Evolutionary conservation across 2,113 vertebrate species (phyloP), one percentile per base, ranked within the genome.

Genomic region (Apaloderma vittatum): DNA sequence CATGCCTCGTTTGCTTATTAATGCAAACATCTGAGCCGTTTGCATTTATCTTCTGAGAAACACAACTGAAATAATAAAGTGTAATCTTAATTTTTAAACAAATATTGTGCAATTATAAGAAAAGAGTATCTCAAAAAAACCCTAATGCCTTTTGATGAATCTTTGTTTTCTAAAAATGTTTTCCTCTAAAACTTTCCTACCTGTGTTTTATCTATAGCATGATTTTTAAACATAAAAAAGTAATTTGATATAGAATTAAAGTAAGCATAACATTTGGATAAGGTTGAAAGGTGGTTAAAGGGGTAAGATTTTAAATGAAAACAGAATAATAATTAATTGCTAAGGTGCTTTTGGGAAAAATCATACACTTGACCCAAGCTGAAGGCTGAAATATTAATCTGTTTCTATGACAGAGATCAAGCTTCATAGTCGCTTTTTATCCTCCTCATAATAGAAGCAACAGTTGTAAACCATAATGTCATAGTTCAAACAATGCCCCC

Each of bases 401-500:
- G 97, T 98, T 98, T 98, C 97, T 96, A 73, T 97, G 98, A 98
- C 98, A 98, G 97, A 98, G 98, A 98, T 98, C 98, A 98, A 98
- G 97, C 98, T 98, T 98, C 98, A 97, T 73, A 98, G 97, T 98
- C 52, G 63, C 97, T 97, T 98, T 98, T 98, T 98, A 98, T 98
- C 97, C 97, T 98, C 90, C 97, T 98, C 97, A 98, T 98, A 98
- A 98, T 96, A 98, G 97, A 98, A 98, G 98, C 98, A 98, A 98
- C 98, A 98, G 98, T 98, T 98, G 98, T 98, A 98, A 98, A 98
- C 98, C 98, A 98, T 98, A 98, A 98, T 98, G 98, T 98, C 98
- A 98, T 98, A 98, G 98, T 98, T 98, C 98, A 98, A 98, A 98
- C 98, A 98, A 98, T 98, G 97, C 98, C 97, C 98, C 98, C 97